A percentile compares a stretch with the other conserved stretches of the same genome.
phyloP scores from a whole-genome alignment of 2,888 invertebrate species.

The Isotomurus palustris region DNA sequence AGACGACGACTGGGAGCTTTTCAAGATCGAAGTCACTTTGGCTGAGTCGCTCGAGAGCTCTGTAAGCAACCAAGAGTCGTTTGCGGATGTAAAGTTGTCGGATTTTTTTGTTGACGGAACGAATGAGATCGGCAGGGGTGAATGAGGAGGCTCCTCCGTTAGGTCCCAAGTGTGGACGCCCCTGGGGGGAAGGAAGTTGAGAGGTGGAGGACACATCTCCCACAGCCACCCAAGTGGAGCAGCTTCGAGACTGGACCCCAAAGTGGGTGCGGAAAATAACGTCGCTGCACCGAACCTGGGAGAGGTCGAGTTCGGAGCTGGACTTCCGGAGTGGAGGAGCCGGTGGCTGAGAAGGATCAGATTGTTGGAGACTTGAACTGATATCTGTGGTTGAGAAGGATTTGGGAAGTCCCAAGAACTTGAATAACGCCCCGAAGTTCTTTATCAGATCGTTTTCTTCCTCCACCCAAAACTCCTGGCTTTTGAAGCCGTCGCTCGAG shows the following conservation, averaged over 20 bases:
- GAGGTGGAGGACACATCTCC: conserved; percentile 71
- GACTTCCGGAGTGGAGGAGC: conserved; percentile 44
- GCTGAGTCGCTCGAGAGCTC: conserved; percentile 72
- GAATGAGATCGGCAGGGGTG: conserved; percentile 63
- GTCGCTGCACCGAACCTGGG: conserved; percentile 53
- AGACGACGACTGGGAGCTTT: conserved; percentile 47
- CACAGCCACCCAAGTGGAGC: conserved; percentile 82
- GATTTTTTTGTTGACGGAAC: conserved; percentile 76
- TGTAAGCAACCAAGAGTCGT: conserved; percentile 71
- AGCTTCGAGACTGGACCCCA: conserved; percentile 64
- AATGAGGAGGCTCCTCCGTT: conserved; percentile 59
- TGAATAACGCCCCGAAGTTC: conserved; percentile 73
- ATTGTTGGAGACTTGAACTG: conserved; percentile 36
- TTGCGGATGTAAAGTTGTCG: conserved; percentile 76
- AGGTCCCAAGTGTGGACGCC: conserved; percentile 49
- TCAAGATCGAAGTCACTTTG: conserved; percentile 82
- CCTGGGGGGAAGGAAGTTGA: conserved; percentile 76
- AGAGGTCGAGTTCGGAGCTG: conserved; percentile 59
- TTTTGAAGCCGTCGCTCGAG: conserved; percentile 37
- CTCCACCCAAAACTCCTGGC: conserved; percentile 64
- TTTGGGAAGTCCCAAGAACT: conserved; percentile 73
- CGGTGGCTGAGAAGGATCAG: conserved; percentile 45
- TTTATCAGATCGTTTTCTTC: conserved; percentile 73
- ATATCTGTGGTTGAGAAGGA: conserved; percentile 81
- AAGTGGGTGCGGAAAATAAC: conserved; percentile 54